Evolutionary conservation across 2,888 invertebrate genomes (phyloP).

Genomic region (Amorpha juglandis): DNA sequence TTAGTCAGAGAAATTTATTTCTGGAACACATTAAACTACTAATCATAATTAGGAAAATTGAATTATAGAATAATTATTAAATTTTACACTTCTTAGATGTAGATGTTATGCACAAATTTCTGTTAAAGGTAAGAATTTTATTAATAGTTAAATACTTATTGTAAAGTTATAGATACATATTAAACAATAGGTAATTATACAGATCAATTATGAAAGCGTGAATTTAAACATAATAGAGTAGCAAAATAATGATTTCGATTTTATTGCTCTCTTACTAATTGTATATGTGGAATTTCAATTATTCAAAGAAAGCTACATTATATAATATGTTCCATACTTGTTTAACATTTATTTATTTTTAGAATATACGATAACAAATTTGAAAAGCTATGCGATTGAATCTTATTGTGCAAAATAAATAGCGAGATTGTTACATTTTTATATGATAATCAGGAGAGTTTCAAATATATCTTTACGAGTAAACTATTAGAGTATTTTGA

Average conservation of each 20-base stretch:
- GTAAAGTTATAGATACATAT: slow-evolving; percentile 31
- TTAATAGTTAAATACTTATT: slow-evolving; percentile 32
- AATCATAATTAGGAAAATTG: slow-evolving; percentile 29
- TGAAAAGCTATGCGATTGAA: not conserved
- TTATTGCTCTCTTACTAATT: not conserved
- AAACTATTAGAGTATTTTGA: not conserved
- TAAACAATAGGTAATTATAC: slow-evolving; percentile 40
- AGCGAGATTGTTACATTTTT: not conserved
- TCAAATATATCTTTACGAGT: not conserved
- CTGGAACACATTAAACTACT: slow-evolving; percentile 19
- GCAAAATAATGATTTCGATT: slow-evolving; percentile 20
- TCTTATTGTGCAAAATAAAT: not conserved
- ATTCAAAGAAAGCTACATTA: not conserved
- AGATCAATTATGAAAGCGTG: slow-evolving; percentile 44
- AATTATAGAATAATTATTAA: slow-evolving; percentile 36
- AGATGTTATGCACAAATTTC: slow-evolving; percentile 78
- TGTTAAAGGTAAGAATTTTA: slow-evolving; percentile 59
- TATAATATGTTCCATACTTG: not conserved
- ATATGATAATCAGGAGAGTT: not conserved
- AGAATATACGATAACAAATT: not conserved
- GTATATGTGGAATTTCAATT: not conserved
- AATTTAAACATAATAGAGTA: slow-evolving; percentile 30
- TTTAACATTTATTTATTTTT: not conserved
- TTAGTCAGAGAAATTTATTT: slow-evolving; percentile 1
- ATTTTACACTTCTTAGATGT: slow-evolving; percentile 70